These are phyloP conservation scores for Serilophus lunatus DNA, from an alignment of 2,113 vertebrate species.

Conservation along the genomic window DNA sequence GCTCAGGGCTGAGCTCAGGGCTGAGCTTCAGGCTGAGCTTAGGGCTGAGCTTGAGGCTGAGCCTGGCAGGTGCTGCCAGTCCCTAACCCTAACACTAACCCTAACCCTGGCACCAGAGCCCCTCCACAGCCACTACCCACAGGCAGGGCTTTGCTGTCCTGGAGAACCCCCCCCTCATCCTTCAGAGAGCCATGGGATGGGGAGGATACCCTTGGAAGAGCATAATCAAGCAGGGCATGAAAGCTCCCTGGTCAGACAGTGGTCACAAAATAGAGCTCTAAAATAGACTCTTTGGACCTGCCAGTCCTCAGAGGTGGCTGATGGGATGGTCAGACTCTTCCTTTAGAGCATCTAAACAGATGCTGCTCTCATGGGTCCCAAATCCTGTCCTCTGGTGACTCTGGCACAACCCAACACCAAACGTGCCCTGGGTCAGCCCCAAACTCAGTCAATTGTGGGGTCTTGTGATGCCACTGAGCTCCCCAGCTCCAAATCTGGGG, in stretches of 20 bases:
- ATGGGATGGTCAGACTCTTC: background rate
- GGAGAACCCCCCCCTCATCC: background rate
- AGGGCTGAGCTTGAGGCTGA: background rate
- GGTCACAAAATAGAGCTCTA: background rate
- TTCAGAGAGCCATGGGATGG: fast-evolving
- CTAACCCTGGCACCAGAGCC: background rate
- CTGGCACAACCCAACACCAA: background rate
- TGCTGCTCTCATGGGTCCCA: background rate
- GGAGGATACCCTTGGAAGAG: background rate
- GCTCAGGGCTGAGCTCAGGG: background rate
- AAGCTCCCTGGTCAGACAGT: background rate
- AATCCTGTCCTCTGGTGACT: background rate
- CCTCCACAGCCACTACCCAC: fast-evolving
- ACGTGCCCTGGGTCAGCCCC: fast-evolving
- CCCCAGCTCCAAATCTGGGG: background rate
- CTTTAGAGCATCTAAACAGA: background rate
- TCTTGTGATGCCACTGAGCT: background rate
- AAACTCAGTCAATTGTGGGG: background rate
- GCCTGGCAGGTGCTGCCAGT: background rate
- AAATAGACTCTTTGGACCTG: background rate
- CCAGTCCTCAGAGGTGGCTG: background rate
- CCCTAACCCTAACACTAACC: too few species aligned
- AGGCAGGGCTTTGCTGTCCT: background rate
- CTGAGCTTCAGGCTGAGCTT: background rate
- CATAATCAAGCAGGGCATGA: fast-evolving